Base-by-base conservation (phyloP, 1,140 invertebrate genomes). In the Drosophila pruinosa region DNA sequence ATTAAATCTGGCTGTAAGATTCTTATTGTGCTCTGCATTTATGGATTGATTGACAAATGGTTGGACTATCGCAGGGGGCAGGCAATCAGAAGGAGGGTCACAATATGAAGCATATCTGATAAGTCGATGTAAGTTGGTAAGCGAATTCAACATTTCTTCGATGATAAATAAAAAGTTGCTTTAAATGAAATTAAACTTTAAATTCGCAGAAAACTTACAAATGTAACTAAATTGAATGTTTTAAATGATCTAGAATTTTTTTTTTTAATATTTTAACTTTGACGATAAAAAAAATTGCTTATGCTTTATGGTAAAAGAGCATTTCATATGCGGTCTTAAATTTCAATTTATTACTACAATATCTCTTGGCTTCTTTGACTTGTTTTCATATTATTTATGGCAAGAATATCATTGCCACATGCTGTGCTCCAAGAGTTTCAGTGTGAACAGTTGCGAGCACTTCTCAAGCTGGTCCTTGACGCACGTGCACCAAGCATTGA, bases 331-430 rank as follows among this genome's bases (percentile, higher is more conserved):
- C 31, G 31, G n/a, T 15, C 22, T 50, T 7, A 22, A n/a, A 14
- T 26, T 28, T 50, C 19, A 50, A 45, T 50, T 28, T 50, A 36
- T 21, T 4, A 7, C 2, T 28, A 28, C 26, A 28, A n/a, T 34
- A n/a, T n/a, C n/a, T n/a, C n/a, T n/a, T n/a, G n/a, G n/a, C 41
- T 41, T 10, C 24, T 19, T 39, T 36, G 28, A 39, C 48, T 68
- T 72, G 62, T 47, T 65, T 38, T 59, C 57, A 22, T 67, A 59
- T 72, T 72, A 68, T 72, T 56, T 68, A 68, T 72, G 56, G 31
- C 47, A 72, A 22, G 48, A 68, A 61, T 68, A 56, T 54, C 48
- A 47, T 39, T 52, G 62, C 53, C 70, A 59, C 70, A 61, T 56
- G 70, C 56, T 72, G 70, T 47, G 70, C 53, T 34, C 45, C 34